A percentile compares a stretch with the other conserved stretches of the same genome.
Conservation (phyloP, 2,797 vertebrate genomes). For the Hirundo rustica region DNA sequence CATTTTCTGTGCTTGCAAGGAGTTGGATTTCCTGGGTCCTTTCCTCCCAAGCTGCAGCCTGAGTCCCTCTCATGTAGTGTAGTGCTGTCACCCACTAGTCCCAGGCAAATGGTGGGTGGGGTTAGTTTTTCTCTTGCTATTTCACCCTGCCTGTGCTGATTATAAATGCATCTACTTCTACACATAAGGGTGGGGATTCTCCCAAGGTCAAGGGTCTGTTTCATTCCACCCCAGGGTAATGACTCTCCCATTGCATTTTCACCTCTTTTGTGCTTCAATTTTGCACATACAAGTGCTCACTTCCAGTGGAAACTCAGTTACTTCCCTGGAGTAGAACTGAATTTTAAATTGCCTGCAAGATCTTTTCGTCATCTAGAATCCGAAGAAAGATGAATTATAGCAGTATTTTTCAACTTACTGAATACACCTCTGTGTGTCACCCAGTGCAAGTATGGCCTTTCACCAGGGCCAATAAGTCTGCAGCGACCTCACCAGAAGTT, state of each 20-base stretch:
- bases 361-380: neutral
- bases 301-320: neutral
- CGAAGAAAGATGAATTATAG: neutral
- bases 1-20: neutral
- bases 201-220: neutral
- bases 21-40: neutral
- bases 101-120: neutral
- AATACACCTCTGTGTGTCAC: neutral
- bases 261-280: neutral
- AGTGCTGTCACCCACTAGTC: neutral
- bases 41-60: neutral
- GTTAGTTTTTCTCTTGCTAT: neutral
- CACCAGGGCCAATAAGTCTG: neutral
- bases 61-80: neutral
- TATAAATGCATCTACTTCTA: neutral
- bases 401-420: neutral
- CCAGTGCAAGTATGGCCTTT: neutral
- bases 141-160: neutral
- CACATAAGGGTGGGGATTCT: rapidly evolving
- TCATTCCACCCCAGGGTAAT: neutral
- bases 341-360: neutral
- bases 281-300: neutral
- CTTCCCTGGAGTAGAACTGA: neutral
- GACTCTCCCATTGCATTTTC: neutral
- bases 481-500: neutral